Evolutionary conservation across 2,888 invertebrate species (phyloP), one percentile per base, ranked within the genome.

Genomic region (Encarsia formosa): DNA sequence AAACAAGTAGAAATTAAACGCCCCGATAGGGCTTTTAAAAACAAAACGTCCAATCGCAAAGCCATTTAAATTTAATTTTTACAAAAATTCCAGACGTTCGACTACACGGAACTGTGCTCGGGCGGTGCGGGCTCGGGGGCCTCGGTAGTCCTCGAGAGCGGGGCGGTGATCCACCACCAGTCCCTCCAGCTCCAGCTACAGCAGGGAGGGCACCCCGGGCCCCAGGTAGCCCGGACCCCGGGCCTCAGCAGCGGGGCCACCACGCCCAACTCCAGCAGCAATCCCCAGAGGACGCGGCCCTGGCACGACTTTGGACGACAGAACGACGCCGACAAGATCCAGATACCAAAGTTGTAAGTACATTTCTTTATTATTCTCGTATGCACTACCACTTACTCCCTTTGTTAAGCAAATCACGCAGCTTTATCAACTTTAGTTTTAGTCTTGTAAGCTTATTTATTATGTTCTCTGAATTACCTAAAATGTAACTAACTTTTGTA

Each of bases 311-410:
- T 92, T 76, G 93, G 91, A 51, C 81, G 93, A 61, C 92, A 92
- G 73, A 91, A 91, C 71, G 93, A 94, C 75, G 91, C 91, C 51
- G 94, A 94, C 76, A 94, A 94, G 81, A 91, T 96, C 72, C 93
- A 95, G 80, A 96, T 96, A 79, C 92, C 94, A 75, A 96, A 96
- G 88, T 81, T 94, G 94, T 95, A 80, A 91, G 93, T 88, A 20
- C 11, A 39, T 35, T 35, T 16, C 18, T 19, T 5, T 35, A 16
- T 13, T 8, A 5, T 18, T 35, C 35, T 6, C 18, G 18, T 5
- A 6, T 9, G 18, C 5, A 18, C 6, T 11, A 19, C n/a, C 11
- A 26, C 26, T 8, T 26, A 11, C 26, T 26, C 26, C 26, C 26
- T 26, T 26, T 26, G 8, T 26, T 11, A 11, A 13, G 32, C n/a